These are phyloP conservation scores for Euwallacea similis DNA, from an alignment of 1,140 invertebrate species.

Conservation along the genomic window DNA sequence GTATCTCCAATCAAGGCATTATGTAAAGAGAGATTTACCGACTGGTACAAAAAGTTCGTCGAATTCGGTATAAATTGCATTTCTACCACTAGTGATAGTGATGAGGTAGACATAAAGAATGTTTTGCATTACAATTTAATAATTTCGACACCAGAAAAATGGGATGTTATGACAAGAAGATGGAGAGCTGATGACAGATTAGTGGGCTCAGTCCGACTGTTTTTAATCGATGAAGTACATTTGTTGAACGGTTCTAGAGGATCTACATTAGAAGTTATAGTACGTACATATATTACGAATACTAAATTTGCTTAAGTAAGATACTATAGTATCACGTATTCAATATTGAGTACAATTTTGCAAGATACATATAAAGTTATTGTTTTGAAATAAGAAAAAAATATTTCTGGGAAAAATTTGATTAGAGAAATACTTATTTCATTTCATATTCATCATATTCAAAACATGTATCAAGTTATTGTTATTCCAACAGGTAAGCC, in stretches of 20 bases:
- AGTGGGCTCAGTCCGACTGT: slow-evolving; percentile 67
- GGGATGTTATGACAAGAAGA: slow-evolving; percentile 75
- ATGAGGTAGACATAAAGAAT: slow-evolving; percentile 63
- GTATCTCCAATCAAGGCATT: slow-evolving; percentile 82
- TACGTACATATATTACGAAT: slow-evolving; percentile 59
- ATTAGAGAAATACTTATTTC: background rate
- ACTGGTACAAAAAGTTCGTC: slow-evolving; percentile 74
- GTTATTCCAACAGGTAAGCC: slow-evolving; percentile 42
- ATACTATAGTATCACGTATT: too few species aligned
- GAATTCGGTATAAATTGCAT: slow-evolving; percentile 64
- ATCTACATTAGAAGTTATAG: slow-evolving; percentile 76
- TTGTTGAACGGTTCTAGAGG: slow-evolving; percentile 69
- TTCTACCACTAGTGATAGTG: slow-evolving; percentile 76
- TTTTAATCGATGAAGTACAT: slow-evolving; percentile 84
- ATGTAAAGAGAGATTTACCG: slow-evolving; percentile 69
- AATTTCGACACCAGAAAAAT: slow-evolving; percentile 84
- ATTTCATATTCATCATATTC: background rate
- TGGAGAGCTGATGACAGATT: slow-evolving; percentile 68
- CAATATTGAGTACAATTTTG: too few species aligned
- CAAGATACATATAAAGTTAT: background rate
- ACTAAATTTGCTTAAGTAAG: too few species aligned
- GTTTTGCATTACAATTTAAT: slow-evolving; percentile 62
- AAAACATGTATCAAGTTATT: background rate
- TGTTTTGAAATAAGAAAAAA: background rate
- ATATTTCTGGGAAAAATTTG: background rate